A percentile compares a stretch with the other conserved stretches of the same genome.
phyloP scores from a whole-genome alignment of 2,888 invertebrate species.

The Allygus modestus region DNA sequence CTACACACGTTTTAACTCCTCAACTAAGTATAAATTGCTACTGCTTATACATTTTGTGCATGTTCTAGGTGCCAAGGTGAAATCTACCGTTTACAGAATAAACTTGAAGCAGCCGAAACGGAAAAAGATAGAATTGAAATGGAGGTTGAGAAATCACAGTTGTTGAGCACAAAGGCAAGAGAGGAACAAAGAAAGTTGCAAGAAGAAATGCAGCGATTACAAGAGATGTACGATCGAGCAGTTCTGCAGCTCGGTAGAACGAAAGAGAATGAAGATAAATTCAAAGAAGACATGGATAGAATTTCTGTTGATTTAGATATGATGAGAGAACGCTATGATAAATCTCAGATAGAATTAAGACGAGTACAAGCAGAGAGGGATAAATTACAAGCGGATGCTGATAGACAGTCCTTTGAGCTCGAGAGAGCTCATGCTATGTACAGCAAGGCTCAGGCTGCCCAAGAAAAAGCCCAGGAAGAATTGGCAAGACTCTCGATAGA shows the following conservation, averaged over 20 bases:
- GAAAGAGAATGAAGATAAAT: conserved; percentile 94
- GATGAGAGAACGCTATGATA: conserved; percentile 92
- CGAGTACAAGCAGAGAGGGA: conserved; percentile 91
- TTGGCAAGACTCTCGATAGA: conserved; percentile 91
- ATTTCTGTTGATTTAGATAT: conserved; percentile 89
- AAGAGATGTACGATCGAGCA: conserved; percentile 93
- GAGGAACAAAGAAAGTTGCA: conserved; percentile 92
- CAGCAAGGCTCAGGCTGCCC: conserved; percentile 89
- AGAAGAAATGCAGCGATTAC: conserved; percentile 90
- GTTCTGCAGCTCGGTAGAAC: conserved; percentile 90
- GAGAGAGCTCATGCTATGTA: conserved; percentile 92
- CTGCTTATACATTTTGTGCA: too few relatives aligned
- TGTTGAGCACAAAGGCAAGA: conserved; percentile 87
- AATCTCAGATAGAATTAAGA: conserved; percentile 90
- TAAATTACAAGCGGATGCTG: conserved; percentile 89
- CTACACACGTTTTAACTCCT: too few relatives aligned
- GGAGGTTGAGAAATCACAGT: conserved; percentile 90
- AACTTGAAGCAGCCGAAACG: conserved; percentile 91
- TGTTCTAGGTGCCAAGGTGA: conserved; percentile 88
- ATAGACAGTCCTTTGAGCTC: conserved; percentile 90
- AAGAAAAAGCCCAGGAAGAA: conserved; percentile 94
- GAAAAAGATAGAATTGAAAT: conserved; percentile 92
- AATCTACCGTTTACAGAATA: conserved; percentile 91
- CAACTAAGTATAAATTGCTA: too few relatives aligned
- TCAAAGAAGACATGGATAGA: conserved; percentile 89